These are phyloP conservation scores for Daktulosphaira vitifoliae DNA, from an alignment of 1,140 invertebrate species.

Conservation along the genomic window DNA sequence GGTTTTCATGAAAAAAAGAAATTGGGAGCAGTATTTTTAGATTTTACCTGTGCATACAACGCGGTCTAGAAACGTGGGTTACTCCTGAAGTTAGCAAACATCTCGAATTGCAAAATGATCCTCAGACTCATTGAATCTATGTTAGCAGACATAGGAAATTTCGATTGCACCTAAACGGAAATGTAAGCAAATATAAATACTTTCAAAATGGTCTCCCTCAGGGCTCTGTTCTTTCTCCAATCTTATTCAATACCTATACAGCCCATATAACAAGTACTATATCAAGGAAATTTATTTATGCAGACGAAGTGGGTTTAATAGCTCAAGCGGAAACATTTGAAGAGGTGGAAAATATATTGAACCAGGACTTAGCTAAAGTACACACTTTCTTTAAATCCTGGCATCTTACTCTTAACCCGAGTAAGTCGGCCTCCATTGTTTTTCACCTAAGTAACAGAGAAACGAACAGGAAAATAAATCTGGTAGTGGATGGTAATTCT, in stretches of 20 bases:
- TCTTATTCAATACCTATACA: not conserved
- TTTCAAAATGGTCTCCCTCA: conserved; percentile 17
- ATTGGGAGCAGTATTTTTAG: conserved; percentile 3
- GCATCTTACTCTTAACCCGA: not conserved
- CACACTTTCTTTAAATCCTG: not conserved
- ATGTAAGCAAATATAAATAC: conserved; percentile 11
- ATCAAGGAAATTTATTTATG: not conserved
- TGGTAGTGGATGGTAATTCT: not conserved
- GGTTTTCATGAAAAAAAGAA: no score
- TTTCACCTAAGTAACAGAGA: conserved; percentile 8
- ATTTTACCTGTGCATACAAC: conserved; percentile 12
- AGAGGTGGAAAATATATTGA: not conserved
- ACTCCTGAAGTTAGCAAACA: conserved; percentile 19
- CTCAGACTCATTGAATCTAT: conserved; percentile 1
- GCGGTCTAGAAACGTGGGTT: conserved; percentile 12
- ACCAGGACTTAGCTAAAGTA: not conserved
- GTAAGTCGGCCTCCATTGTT: not conserved
- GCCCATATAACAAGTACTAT: not conserved
- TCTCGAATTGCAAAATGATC: conserved; percentile 6
- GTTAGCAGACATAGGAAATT: conserved; percentile 3
- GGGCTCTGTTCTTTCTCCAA: conserved; percentile 11
- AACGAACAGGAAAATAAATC: conserved; percentile 5
- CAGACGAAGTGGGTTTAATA: not conserved
- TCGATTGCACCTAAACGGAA: not conserved
- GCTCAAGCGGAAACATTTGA: not conserved